phyloP scores from a whole-genome alignment of 1,140 invertebrate species.

The Batillaria attramentaria region DNA sequence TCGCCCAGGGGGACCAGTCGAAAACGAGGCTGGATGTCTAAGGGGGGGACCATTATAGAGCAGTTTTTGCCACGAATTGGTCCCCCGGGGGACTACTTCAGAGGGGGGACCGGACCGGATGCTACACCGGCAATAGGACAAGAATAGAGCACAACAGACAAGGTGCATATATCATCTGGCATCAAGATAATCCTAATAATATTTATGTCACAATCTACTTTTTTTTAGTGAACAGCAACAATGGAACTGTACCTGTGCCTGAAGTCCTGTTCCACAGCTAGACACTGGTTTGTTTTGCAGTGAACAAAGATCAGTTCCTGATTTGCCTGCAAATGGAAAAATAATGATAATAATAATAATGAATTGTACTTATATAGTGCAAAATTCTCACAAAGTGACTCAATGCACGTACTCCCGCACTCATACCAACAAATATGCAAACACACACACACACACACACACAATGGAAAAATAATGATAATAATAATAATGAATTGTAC shows the following conservation, averaged over 20 bases:
- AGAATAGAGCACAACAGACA: not conserved
- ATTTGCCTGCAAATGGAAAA: constrained; percentile 59
- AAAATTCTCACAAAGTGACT: not conserved
- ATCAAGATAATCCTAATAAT: not conserved
- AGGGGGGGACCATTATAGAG: too few species aligned
- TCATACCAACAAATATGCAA: not conserved
- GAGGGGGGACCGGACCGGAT: not conserved
- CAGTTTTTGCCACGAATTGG: too few species aligned
- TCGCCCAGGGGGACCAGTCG: too few species aligned
- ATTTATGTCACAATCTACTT: constrained; percentile 1
- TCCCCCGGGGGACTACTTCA: too few species aligned
- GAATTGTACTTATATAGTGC: not conserved
- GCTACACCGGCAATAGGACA: not conserved
- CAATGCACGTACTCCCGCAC: not conserved
- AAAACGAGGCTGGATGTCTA: too few species aligned
- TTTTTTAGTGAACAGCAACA: not conserved
- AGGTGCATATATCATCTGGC: not conserved
- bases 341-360: not conserved
- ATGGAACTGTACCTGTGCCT: constrained; percentile 39
- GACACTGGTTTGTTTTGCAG: constrained; percentile 61
- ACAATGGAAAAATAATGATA: not conserved
- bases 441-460: not conserved
- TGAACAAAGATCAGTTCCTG: constrained; percentile 60
- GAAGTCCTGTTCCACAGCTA: constrained; percentile 61
- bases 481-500: too few species aligned